A percentile compares a stretch with the other conserved stretches of the same genome.
phyloP scores from a whole-genome alignment of 1,140 invertebrate species.

The Penaeus indicus region DNA sequence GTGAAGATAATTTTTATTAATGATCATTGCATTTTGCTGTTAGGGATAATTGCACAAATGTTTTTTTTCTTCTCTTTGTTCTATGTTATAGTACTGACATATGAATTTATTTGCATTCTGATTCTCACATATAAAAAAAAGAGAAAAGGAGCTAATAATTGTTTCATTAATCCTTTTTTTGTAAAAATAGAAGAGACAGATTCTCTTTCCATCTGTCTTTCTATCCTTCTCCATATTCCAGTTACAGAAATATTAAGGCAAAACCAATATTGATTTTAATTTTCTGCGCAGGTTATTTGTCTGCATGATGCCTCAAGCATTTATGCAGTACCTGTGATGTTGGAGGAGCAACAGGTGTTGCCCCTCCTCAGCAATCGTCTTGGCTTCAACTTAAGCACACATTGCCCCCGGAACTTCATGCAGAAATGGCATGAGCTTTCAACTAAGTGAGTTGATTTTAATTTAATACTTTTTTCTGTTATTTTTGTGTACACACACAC shows the following conservation, averaged over 20 bases:
- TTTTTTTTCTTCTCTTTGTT: neutral
- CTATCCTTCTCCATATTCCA: neutral
- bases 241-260: neutral
- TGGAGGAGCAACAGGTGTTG: constrained; percentile 92
- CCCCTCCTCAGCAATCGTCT: constrained; percentile 88
- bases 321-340: too few species aligned
- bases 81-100: too few species aligned
- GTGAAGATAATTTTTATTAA: constrained; percentile 68
- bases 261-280: neutral
- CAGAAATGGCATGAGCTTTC: constrained; percentile 93
- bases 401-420: constrained; percentile 82
- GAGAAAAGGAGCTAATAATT: too few species aligned
- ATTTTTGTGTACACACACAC: constrained; percentile 28
- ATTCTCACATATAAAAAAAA: too few species aligned
- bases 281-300: constrained; percentile 84
- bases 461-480: neutral
- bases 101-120: too few species aligned
- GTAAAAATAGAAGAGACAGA: too few species aligned
- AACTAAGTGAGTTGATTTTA: constrained; percentile 74
- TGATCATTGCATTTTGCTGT: constrained; percentile 3
- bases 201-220: neutral
- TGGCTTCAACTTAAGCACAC: constrained; percentile 80
- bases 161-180: too few species aligned
- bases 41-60: neutral
- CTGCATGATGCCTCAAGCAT: too few species aligned